These are phyloP conservation scores for Colletes gigas DNA, from an alignment of 1,140 invertebrate genomes.

Conservation along the genomic window DNA sequence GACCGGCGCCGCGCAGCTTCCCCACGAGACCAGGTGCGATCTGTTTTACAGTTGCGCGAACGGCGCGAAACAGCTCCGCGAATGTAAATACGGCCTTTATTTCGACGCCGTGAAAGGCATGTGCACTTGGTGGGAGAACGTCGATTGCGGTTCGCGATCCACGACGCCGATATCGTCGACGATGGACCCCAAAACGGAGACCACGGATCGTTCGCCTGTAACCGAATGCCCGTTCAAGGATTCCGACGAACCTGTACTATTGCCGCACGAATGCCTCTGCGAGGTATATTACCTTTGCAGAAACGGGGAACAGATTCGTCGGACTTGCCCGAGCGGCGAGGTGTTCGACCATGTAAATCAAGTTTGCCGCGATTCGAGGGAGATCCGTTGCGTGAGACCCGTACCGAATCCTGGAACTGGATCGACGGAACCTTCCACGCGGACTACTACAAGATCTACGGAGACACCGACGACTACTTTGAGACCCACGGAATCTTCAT, in stretches of 20 bases:
- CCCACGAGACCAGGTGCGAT: conserved; percentile 56
- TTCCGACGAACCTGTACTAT: conserved; percentile 29
- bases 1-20: neutral
- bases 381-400: neutral
- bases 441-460: too few relatives aligned
- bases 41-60: conserved; percentile 71
- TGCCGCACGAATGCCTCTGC: conserved; percentile 81
- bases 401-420: neutral
- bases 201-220: too few relatives aligned
- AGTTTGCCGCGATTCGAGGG: conserved; percentile 74
- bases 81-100: conserved; percentile 72
- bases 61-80: conserved; percentile 30
- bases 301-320: conserved; percentile 77
- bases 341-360: conserved; percentile 80
- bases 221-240: conserved; percentile 11
- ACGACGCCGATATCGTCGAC: neutral
- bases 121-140: conserved; percentile 1
- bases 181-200: too few relatives aligned
- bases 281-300: conserved; percentile 82
- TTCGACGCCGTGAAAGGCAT: conserved; percentile 62
- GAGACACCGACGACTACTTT: too few relatives aligned
- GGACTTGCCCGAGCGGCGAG: conserved; percentile 77
- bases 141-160: neutral
- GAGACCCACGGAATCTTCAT: too few relatives aligned
- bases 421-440: too few relatives aligned